Base-by-base conservation (phyloP, 2,888 invertebrate genomes). In the Heliconius erato region DNA sequence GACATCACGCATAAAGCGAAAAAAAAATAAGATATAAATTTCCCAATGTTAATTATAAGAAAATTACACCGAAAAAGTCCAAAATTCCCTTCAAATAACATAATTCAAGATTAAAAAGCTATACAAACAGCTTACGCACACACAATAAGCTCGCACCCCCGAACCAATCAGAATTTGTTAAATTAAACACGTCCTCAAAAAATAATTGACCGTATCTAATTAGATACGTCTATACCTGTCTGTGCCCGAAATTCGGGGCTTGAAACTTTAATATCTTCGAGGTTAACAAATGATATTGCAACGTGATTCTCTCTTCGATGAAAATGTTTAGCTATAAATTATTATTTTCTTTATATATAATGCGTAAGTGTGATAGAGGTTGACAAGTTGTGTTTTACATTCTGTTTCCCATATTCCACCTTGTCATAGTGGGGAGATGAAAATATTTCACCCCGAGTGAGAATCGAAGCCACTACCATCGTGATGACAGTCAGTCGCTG, bases 111-210 rank as follows among this genome's bases (percentile, higher is more conserved):
- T 85, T 85, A 85, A 87, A 85, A 86, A 86, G 86, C 88, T 87
- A 86, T 87, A 26, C 83, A 87, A 88, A 87, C 86, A 84, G 84
- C 85, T 86, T 81, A 84, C 84, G 85, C 83, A 85, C 85, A 82
- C 81, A 74, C 85, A 84, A 85, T 85, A 85, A 85, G 84, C 79
- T 80, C 82, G 83, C 49, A 79, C 77, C 79, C 82, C 82, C 79
- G 83, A 84, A 86, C 84, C 83, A 82, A 85, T 85, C 84, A 82
- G 83, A 74, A 32, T 68, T 83, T 72, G 81, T 82, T 82, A 84
- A 84, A 84, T 84, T 84, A 85, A 83, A 85, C 83, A 81, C 80
- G 84, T 85, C 84, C 80, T 82, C 83, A 65, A 79, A 68, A 79
- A 71, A 69, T 68, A 81, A 82, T 82, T 74, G 82, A 71, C 68